Percentiles rank a stretch among this genome's conserved stretches.
These are phyloP conservation scores for Phortica okadai DNA, from an alignment of 2,888 invertebrate genomes.

Conservation along the genomic window DNA sequence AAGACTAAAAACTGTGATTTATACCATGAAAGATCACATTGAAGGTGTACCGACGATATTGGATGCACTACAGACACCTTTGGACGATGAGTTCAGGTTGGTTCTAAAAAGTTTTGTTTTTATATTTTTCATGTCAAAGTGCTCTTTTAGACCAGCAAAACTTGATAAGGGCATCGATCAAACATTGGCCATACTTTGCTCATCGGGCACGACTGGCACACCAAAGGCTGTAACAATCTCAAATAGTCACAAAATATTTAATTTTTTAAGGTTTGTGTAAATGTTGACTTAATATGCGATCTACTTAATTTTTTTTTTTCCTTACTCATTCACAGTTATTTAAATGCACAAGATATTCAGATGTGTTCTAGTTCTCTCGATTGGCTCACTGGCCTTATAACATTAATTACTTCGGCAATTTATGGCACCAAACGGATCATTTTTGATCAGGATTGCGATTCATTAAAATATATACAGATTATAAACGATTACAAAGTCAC, in stretches of 20 bases:
- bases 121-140: no score
- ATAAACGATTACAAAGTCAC: constrained; percentile 61
- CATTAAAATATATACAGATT: constrained; percentile 54
- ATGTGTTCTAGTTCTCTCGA: constrained; percentile 62
- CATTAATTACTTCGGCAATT: constrained; percentile 55
- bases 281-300: not conserved
- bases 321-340: not conserved
- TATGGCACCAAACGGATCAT: constrained; percentile 60
- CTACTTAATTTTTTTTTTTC: not conserved
- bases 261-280: constrained; percentile 49
- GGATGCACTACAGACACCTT: not conserved
- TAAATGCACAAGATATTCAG: constrained; percentile 52
- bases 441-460: constrained; percentile 53
- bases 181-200: constrained; percentile 68
- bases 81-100: not conserved
- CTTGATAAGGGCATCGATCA: constrained; percentile 53
- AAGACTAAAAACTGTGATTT: constrained; percentile 30
- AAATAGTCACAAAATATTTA: constrained; percentile 58
- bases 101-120: no score
- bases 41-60: constrained; percentile 34
- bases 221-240: constrained; percentile 70
- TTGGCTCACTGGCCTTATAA: constrained; percentile 57
- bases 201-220: constrained; percentile 73
- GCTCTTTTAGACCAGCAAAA: constrained; percentile 38
- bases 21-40: constrained; percentile 42